A percentile compares a stretch with the other conserved stretches of the same genome.
These are phyloP conservation scores for Melanocharis versteri DNA, from an alignment of 2,113 vertebrate genomes.

Conservation along the genomic window DNA sequence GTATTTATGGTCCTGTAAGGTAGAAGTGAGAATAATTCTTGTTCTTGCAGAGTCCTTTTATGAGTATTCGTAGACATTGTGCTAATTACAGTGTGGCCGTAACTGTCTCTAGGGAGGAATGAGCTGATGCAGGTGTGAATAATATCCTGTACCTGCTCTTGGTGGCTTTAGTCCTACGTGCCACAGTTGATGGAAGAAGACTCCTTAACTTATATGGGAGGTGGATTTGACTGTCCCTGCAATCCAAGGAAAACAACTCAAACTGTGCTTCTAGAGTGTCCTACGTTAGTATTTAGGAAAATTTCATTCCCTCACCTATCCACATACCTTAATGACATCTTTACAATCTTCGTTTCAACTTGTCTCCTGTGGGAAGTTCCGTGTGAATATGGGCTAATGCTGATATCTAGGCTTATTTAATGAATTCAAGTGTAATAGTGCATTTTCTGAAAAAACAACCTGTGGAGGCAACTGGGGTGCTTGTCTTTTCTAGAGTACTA, in stretches of 20 bases:
- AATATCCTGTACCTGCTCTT: not conserved
- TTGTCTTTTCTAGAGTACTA: not conserved
- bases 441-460: not conserved
- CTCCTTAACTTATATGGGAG: not conserved
- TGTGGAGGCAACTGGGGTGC: not conserved
- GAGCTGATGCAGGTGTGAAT: not conserved
- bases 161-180: not conserved
- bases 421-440: not conserved
- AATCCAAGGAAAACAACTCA: not conserved
- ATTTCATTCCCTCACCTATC: not conserved
- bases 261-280: not conserved
- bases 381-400: not conserved
- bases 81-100: not conserved
- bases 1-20: not conserved
- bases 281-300: not conserved
- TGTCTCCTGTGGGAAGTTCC: not conserved
- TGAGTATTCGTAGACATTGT: not conserved
- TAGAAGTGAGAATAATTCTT: not conserved
- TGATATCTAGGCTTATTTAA: not conserved
- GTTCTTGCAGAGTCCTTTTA: not conserved
- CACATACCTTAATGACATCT: not conserved
- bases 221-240: not conserved
- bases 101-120: not conserved
- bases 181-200: not conserved
- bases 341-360: not conserved